phyloP scores from a whole-genome alignment of 1,140 invertebrate species.

The Leptinotarsa texana region DNA sequence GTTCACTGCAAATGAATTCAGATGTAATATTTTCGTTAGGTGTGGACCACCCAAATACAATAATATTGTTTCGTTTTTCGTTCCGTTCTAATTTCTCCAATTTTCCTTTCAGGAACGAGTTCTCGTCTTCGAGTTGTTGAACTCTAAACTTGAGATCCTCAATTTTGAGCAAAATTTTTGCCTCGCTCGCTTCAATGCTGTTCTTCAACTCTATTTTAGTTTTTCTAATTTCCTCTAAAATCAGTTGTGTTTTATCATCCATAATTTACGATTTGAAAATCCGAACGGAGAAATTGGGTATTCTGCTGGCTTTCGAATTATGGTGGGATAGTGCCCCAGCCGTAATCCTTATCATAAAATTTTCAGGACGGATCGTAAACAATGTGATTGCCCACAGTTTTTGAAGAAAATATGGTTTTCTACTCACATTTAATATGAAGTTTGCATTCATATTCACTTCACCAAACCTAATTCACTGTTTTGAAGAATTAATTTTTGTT shows the following conservation, averaged over 20 bases:
- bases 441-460: no score
- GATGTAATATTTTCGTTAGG: no score
- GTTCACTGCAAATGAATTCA: no score
- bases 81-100: not conserved
- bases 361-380: no score
- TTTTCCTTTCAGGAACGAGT: slow-evolving; percentile 5
- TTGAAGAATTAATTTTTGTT: no score
- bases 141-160: slow-evolving; percentile 20
- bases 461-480: no score
- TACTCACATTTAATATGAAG: no score
- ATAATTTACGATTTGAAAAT: not conserved
- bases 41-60: no score
- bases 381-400: no score
- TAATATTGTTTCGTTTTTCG: not conserved
- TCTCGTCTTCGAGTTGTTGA: not conserved
- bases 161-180: slow-evolving; percentile 18
- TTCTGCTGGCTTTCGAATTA: not conserved
- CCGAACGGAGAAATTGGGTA: no score
- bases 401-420: no score
- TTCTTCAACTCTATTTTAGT: slow-evolving; percentile 13
- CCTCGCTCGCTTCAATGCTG: slow-evolving; percentile 11
- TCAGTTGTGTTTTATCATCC: slow-evolving; percentile 8
- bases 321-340: slow-evolving; percentile 7
- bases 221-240: slow-evolving; percentile 11
- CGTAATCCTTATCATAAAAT: not conserved